Evolutionary conservation across 2,888 invertebrate species (phyloP).

Genomic region (Epistrophe eligans): DNA sequence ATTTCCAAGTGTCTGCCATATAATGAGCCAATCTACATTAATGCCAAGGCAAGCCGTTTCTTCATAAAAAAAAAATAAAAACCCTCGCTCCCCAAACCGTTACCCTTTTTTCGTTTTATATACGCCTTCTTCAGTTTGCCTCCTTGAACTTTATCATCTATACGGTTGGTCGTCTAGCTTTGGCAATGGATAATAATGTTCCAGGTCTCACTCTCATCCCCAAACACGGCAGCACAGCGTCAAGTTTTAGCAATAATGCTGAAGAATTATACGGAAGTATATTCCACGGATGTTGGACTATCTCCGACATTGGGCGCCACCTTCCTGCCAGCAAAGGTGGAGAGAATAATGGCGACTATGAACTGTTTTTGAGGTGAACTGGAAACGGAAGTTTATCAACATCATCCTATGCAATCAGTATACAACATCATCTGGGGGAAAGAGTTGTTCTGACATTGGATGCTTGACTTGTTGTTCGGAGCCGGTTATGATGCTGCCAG

Average conservation of each 20-base stretch:
- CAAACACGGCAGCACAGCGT: not conserved
- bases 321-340: conserved; percentile 36
- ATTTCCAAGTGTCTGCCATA: conserved; percentile 74
- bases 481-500: conserved; percentile 19
- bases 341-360: conserved; percentile 71
- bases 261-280: conserved; percentile 70
- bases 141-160: conserved; percentile 54
- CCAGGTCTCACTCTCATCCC: not conserved
- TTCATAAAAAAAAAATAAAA: conserved; percentile 51
- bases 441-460: conserved; percentile 13
- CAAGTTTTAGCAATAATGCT: conserved; percentile 59
- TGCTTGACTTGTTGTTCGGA: conserved; percentile 14
- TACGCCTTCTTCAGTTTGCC: not conserved
- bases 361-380: conserved; percentile 75
- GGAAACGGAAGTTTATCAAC: conserved; percentile 75
- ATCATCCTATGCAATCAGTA: conserved; percentile 67
- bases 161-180: conserved; percentile 44
- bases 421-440: not conserved
- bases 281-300: conserved; percentile 70
- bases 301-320: conserved; percentile 65
- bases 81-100: not conserved
- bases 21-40: conserved; percentile 76
- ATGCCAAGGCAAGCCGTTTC: conserved; percentile 73
- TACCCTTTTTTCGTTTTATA: not conserved
- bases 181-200: conserved; percentile 72